phyloP scores from a whole-genome alignment of 2,113 vertebrate genomes.

The Cnemophilus loriae region DNA sequence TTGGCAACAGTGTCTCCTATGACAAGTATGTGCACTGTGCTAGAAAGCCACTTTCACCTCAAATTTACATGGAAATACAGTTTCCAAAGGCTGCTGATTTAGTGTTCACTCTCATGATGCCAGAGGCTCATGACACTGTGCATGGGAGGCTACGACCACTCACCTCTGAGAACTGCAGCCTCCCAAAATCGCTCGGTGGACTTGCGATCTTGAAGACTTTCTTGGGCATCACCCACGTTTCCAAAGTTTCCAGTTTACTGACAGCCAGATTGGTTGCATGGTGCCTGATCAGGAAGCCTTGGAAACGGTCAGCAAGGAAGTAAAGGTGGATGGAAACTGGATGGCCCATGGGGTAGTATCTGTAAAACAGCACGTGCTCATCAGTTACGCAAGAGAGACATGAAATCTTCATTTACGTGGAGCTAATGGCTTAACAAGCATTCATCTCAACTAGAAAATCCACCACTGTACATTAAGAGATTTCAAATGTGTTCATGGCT shows the following conservation, averaged over 20 bases:
- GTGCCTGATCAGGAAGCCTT: constrained; percentile 92
- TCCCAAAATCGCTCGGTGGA: constrained; percentile 85
- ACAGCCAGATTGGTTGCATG: constrained; percentile 93
- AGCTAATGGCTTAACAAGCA: not conserved
- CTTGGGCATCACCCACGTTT: constrained; percentile 94
- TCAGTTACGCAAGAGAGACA: not conserved
- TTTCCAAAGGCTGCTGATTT: not conserved
- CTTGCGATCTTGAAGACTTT: constrained; percentile 88
- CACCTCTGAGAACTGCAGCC: constrained; percentile 93
- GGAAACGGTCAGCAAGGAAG: constrained; percentile 95
- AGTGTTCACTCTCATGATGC: not conserved
- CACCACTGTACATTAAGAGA: not conserved
- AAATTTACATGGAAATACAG: not conserved
- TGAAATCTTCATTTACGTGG: not conserved
- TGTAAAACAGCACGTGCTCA: constrained; percentile 56
- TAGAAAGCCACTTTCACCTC: not conserved
- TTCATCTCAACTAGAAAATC: not conserved
- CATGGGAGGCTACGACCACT: not conserved
- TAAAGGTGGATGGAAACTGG: constrained; percentile 92
- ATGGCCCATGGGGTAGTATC: constrained; percentile 94
- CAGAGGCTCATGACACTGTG: not conserved
- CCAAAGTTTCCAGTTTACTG: constrained; percentile 93
- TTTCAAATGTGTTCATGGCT: not conserved
- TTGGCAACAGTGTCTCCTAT: not conserved
- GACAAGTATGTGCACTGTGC: not conserved